These are phyloP conservation scores for Neuroterus valhalla DNA, from an alignment of 1,140 invertebrate genomes.

Conservation along the genomic window DNA sequence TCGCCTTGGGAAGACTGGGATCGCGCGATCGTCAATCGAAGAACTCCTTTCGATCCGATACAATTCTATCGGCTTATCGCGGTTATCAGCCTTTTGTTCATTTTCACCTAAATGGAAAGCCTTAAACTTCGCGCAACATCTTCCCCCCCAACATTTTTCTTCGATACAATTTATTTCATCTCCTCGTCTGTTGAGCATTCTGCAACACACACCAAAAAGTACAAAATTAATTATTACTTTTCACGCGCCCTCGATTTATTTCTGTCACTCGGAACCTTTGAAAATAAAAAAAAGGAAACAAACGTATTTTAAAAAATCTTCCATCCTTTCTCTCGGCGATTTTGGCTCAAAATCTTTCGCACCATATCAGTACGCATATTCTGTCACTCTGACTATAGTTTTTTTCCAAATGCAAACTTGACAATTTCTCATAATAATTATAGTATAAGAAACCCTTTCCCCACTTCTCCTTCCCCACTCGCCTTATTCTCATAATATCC, in stretches of 20 bases:
- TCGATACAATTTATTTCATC: conserved; percentile 46
- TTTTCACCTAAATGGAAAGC: conserved; percentile 36
- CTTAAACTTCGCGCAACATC: no score
- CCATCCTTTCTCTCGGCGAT: conserved; percentile 34
- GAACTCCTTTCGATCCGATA: background rate
- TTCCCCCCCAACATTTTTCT: conserved; percentile 3
- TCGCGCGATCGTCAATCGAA: conserved; percentile 5
- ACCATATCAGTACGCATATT: conserved; percentile 55
- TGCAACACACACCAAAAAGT: conserved; percentile 68
- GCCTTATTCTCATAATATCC: no score
- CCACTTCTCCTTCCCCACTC: no score
- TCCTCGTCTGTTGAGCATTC: conserved; percentile 65
- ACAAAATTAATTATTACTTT: conserved; percentile 72
- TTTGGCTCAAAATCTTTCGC: conserved; percentile 46
- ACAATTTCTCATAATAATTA: no score
- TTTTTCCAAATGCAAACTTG: conserved; percentile 9
- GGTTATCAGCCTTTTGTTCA: conserved; percentile 28
- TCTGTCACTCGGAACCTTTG: conserved; percentile 50
- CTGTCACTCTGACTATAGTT: conserved; percentile 6
- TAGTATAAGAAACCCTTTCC: background rate
- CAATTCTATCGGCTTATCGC: background rate
- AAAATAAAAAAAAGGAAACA: background rate
- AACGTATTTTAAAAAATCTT: background rate
- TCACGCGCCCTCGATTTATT: conserved; percentile 64
- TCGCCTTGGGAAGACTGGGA: conserved; percentile 55